Percentiles rank a stretch among this genome's conserved stretches.
Evolutionary conservation across 1,140 invertebrate species (phyloP).

Genomic region (Pomacea maculata): DNA sequence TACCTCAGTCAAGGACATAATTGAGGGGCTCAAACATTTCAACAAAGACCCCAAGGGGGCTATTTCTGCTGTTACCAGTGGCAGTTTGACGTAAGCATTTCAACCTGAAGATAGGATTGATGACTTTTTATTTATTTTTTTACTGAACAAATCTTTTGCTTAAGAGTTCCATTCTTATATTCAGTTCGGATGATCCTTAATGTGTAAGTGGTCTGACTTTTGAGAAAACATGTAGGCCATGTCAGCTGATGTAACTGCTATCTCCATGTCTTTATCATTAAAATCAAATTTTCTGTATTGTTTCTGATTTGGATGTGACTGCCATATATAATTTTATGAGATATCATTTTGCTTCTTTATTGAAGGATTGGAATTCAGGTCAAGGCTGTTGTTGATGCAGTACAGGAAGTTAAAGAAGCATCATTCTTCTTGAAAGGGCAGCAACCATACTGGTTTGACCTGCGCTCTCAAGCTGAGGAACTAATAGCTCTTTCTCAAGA

Average conservation of each 20-base stretch:
- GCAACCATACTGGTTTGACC: conserved; percentile 44
- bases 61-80: conserved; percentile 31
- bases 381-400: conserved; percentile 36
- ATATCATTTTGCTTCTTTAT: background rate
- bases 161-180: no score
- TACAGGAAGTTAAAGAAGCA: conserved; percentile 42
- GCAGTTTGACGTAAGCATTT: conserved; percentile 33
- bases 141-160: background rate
- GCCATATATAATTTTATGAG: no score
- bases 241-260: no score
- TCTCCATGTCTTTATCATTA: no score
- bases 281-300: no score
- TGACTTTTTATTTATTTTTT: background rate
- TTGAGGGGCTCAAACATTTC: conserved; percentile 37
- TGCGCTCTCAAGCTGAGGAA: conserved; percentile 23
- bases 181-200: no score
- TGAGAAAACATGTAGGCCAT: no score
- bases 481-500: conserved; percentile 20
- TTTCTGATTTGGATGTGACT: no score
- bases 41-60: conserved; percentile 39
- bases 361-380: conserved; percentile 38
- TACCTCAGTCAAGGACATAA: conserved; percentile 29
- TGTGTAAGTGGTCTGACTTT: no score
- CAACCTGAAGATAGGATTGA: no score
- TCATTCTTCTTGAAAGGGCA: conserved; percentile 45